Conservation (phyloP, 2,113 vertebrate genomes). For the Indicator indicator region DNA sequence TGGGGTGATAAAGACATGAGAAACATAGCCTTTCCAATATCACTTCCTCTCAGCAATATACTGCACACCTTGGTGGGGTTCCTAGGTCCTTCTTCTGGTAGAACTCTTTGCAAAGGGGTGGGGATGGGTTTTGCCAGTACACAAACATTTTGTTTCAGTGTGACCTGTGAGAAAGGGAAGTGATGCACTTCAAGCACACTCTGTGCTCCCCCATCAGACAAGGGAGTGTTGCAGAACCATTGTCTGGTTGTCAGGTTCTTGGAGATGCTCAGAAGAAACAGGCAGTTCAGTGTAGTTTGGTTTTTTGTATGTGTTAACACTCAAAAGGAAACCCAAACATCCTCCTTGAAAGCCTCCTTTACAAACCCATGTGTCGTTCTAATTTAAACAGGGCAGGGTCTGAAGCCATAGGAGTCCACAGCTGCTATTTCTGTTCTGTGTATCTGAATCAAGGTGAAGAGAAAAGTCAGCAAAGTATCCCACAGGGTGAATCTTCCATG, state of each 20-base stretch:
- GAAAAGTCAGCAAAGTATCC: constrained; percentile 60
- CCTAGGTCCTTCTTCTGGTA: background rate
- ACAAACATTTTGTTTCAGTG: rapidly evolving
- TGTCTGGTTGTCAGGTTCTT: background rate
- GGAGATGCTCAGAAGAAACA: background rate
- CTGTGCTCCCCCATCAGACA: background rate
- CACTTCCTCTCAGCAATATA: background rate
- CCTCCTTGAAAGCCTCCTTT: constrained; percentile 33
- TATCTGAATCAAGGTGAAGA: constrained; percentile 60
- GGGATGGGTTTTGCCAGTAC: background rate
- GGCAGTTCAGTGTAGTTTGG: background rate
- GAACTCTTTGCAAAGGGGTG: background rate
- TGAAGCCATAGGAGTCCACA: constrained; percentile 56
- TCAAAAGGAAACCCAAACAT: background rate
- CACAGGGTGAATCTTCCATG: constrained; percentile 56
- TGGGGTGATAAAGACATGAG: background rate
- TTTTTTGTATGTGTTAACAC: background rate
- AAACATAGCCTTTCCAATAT: background rate
- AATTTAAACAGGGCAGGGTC: constrained; percentile 63
- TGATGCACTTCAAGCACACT: background rate
- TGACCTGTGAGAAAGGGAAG: background rate
- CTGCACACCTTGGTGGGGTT: background rate
- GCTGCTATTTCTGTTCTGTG: constrained; percentile 51
- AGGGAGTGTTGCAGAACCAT: background rate
- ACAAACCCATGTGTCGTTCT: constrained; percentile 9